Evolutionary conservation across 1,140 invertebrate genomes (phyloP).

Genomic region (Megalopta genalis): DNA sequence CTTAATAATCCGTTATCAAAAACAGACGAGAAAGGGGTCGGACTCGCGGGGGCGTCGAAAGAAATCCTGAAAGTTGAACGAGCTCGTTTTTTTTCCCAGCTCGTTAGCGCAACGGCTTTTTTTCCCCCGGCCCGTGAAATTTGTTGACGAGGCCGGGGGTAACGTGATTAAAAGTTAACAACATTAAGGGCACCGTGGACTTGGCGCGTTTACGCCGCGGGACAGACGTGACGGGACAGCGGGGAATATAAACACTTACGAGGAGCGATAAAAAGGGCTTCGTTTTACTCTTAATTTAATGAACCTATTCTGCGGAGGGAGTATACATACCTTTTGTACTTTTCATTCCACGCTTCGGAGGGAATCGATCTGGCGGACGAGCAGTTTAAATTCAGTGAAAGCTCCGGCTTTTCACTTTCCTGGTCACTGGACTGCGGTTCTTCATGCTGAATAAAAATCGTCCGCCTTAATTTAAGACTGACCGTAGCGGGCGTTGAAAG

Average conservation of each 20-base stretch:
- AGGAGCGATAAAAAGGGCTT: no score
- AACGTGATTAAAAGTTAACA: neutral
- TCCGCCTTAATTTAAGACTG: no score
- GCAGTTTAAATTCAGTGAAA: no score
- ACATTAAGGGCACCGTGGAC: neutral
- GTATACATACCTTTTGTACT: no score
- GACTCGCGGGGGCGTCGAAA: neutral
- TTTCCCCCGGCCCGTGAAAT: neutral
- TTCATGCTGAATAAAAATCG: no score
- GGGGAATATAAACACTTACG: neutral
- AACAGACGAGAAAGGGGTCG: neutral
- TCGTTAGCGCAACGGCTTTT: conserved; percentile 3
- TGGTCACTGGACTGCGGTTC: no score
- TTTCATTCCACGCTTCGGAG: no score
- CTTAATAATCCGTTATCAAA: conserved; percentile 17
- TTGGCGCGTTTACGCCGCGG: neutral
- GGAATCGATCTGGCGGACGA: no score
- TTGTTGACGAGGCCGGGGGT: neutral
- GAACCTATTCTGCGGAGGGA: no score
- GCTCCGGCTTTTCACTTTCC: no score
- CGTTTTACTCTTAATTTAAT: no score
- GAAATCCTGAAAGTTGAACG: neutral
- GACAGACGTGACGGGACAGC: neutral
- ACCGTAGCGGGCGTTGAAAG: no score
- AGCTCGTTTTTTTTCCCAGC: neutral